Evolutionary conservation across 2,113 vertebrate genomes (phyloP), one percentile per base, ranked within the genome.

Genomic region (Hiodon tergisus): DNA sequence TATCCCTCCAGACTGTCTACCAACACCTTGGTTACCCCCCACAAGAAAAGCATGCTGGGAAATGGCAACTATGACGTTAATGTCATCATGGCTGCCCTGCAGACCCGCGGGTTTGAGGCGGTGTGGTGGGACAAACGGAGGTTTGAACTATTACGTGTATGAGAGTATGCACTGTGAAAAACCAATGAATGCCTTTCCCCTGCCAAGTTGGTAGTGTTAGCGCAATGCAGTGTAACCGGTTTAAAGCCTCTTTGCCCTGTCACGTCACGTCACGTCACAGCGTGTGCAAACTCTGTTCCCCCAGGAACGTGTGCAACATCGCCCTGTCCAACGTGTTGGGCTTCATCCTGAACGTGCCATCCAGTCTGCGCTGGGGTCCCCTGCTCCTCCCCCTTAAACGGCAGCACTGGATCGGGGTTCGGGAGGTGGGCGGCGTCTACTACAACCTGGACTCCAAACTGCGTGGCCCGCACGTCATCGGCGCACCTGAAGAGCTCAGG

Each of bases 61-160:
- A 99, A 98, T 7, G 97, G 97, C 67, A 99, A 99, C 91, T 99
- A 99, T 7, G 97, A 99, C 9, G 97, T 99, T 73, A 99, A 99
- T 0, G 97, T 99, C 80, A 99, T 99, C 73, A 99, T 99, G 97
- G 97, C 97, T 31, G 97, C 97, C 0, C 91, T 99, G 86, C 97
- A 99, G 81, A 99, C 95, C 67, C 95, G 96, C 85, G 97, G 97
- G 78, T 99, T 95, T 4, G 97, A 98, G 85, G 96, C 97, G 0
- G 97, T 99, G 78, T 99, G 97, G 97, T 99, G 97, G 97, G 97
- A 99, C 89, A 99, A 99, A 84, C 95, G 97, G 92, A 98, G 97
- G 97, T 98, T 92, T 67, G 0, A 54, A 13, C 4, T 16, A 4
- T 1, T 13, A 2, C 2, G 31, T 31, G 31, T 31, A 31, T 31